These are phyloP conservation scores for Teleogryllus oceanicus DNA, from an alignment of 2,888 invertebrate genomes.

Conservation along the genomic window DNA sequence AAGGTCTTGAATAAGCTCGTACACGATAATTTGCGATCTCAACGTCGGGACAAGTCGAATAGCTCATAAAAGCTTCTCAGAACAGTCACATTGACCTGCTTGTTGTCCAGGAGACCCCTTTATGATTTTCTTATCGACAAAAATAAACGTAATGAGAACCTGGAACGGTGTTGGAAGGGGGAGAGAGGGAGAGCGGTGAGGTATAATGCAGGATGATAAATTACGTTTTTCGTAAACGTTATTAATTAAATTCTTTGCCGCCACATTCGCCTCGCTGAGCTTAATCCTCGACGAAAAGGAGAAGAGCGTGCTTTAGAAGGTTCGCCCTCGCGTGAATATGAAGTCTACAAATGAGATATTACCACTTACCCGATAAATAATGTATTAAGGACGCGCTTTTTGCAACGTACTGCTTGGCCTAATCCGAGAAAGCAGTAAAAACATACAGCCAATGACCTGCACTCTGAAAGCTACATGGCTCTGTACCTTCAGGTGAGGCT, in stretches of 20 bases:
- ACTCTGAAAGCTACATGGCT: too few species aligned
- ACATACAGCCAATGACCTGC: too few species aligned
- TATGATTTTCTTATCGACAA: neutral
- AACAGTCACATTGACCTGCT: constrained; percentile 3
- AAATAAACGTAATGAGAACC: neutral
- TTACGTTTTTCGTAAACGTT: neutral
- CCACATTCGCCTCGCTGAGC: neutral
- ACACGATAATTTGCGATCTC: neutral
- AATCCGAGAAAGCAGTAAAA: too few species aligned
- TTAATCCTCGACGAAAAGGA: neutral
- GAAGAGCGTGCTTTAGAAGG: neutral
- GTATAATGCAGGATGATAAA: constrained; percentile 7
- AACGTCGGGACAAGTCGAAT: neutral
- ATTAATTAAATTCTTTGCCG: neutral
- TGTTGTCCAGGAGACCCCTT: neutral
- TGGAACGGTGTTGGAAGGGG: neutral
- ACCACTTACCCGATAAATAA: too few species aligned
- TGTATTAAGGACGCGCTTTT: too few species aligned
- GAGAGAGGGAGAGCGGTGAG: neutral
- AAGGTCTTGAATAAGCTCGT: constrained; percentile 1
- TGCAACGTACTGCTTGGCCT: too few species aligned
- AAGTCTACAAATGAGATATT: constrained; percentile 6
- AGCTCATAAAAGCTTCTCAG: neutral
- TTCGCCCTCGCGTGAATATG: neutral
- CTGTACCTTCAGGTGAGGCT: too few species aligned